Conservation (phyloP, 2,888 invertebrate genomes). For the Phengaris alcon region DNA sequence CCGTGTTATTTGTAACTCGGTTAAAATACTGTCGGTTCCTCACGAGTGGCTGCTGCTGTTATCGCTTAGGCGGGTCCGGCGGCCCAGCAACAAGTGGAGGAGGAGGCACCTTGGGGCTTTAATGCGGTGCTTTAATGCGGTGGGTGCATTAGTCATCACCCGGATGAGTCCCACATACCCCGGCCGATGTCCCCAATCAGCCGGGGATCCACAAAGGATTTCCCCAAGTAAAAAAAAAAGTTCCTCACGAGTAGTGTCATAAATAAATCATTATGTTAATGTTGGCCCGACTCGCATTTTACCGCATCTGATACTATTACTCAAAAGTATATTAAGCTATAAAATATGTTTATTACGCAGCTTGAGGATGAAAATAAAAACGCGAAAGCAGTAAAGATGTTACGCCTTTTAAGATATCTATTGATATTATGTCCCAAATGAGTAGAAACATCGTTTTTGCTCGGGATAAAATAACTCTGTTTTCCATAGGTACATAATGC, state of each 20-base stretch:
- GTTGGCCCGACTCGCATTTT: neutral
- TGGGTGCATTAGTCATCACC: too few relatives aligned
- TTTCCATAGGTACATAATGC: neutral
- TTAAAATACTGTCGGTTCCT: too few relatives aligned
- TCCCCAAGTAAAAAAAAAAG: neutral
- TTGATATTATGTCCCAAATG: neutral
- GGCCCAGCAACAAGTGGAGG: too few relatives aligned
- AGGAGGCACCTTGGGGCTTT: too few relatives aligned
- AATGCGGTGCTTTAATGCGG: too few relatives aligned
- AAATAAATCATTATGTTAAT: neutral
- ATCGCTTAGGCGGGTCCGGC: too few relatives aligned
- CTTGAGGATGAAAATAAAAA: conserved; percentile 12
- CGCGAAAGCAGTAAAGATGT: neutral
- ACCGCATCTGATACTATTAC: neutral
- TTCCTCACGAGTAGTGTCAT: too few relatives aligned
- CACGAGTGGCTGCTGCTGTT: too few relatives aligned
- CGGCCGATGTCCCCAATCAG: too few relatives aligned
- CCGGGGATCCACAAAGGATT: too few relatives aligned
- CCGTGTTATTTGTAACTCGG: too few relatives aligned
- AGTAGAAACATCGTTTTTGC: neutral
- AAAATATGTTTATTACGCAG: conserved; percentile 18
- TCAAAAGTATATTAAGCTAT: conserved; percentile 7
- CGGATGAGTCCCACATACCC: too few relatives aligned
- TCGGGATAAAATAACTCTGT: neutral
- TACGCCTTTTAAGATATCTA: conserved; percentile 9